Conservation (phyloP, 2,888 invertebrate genomes). For the Himalopsyche anomala region DNA sequence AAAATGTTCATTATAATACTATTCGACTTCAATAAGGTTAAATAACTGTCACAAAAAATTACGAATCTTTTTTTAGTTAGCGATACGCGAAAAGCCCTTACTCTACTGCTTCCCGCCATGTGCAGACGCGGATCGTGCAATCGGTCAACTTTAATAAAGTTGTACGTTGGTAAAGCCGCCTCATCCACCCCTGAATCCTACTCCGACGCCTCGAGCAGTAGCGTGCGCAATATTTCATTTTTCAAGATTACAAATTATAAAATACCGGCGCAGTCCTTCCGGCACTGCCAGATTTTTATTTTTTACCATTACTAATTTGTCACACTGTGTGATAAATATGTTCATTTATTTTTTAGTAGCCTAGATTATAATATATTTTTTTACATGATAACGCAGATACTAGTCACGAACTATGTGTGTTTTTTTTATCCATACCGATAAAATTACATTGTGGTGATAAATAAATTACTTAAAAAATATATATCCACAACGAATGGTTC, state of each 20-base stretch:
- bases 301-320: neutral
- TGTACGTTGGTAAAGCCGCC: constrained; percentile 1
- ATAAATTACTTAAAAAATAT: too few species aligned
- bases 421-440: too few species aligned
- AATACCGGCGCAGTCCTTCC: constrained; percentile 4
- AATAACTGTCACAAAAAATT: too few species aligned
- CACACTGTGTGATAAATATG: neutral
- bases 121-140: neutral
- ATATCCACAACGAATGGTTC: too few species aligned
- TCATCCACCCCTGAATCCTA: neutral
- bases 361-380: too few species aligned
- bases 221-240: constrained; percentile 24
- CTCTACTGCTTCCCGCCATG: neutral
- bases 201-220: constrained; percentile 9
- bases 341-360: neutral
- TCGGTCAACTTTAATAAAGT: constrained; percentile 40
- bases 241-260: constrained; percentile 18
- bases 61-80: neutral
- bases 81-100: neutral
- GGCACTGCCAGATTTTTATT: neutral
- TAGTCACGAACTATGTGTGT: too few species aligned
- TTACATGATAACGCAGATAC: too few species aligned
- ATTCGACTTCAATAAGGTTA: too few species aligned
- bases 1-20: too few species aligned
- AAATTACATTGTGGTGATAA: too few species aligned